Conservation (phyloP, 2,113 vertebrate species). For the Erinaceus europaeus region DNA sequence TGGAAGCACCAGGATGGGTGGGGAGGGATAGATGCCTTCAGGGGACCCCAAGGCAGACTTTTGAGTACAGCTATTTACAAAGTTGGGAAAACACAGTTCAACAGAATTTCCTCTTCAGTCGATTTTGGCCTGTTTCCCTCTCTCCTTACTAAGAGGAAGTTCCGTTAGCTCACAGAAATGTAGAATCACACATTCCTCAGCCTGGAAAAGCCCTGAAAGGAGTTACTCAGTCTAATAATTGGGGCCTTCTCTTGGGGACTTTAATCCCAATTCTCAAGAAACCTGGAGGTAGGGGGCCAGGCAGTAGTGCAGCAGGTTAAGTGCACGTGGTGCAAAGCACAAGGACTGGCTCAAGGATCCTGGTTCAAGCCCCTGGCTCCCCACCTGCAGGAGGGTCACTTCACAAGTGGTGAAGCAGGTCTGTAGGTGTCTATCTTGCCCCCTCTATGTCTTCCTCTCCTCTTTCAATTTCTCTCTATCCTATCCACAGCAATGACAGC, state of each 20-base stretch:
- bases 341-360: no score
- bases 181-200: slow-evolving; percentile 5
- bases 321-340: no score
- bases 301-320: no score
- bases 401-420: no score
- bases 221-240: background rate
- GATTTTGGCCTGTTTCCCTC: slow-evolving; percentile 1
- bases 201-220: slow-evolving; percentile 54
- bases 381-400: no score
- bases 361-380: no score
- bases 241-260: slow-evolving; percentile 13
- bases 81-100: slow-evolving; percentile 26
- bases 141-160: slow-evolving; percentile 26
- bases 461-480: no score
- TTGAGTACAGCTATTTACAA: background rate
- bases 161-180: slow-evolving; percentile 26
- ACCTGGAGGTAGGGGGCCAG: no score
- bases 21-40: no score
- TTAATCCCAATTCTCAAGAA: slow-evolving; percentile 45
- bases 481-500: no score
- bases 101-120: slow-evolving; percentile 64
- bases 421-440: no score
- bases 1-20: fast-evolving
- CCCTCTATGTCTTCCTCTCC: no score
- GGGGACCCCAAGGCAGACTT: background rate